phyloP scores from a whole-genome alignment of 2,113 vertebrate species.

The Melanerpes formicivorus region DNA sequence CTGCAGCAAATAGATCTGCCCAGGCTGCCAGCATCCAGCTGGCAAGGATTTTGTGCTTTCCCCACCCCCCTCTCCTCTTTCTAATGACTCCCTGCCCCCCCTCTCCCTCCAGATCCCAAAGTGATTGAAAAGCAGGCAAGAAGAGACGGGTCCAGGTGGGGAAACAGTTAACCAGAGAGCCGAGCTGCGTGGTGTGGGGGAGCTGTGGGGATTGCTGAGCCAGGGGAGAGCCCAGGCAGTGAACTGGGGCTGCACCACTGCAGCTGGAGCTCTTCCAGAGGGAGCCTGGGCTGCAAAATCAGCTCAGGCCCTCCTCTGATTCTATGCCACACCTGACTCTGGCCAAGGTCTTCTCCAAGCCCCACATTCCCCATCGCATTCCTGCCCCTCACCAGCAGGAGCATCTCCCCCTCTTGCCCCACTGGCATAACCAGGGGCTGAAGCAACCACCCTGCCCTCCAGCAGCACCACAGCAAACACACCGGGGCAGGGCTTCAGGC shows the following conservation, averaged over 20 bases:
- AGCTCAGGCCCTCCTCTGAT: background rate
- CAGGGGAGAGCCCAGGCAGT: background rate
- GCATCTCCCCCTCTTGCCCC: background rate
- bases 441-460: background rate
- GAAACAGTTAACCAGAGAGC: background rate
- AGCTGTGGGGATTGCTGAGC: background rate
- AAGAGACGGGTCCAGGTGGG: background rate
- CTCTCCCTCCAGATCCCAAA: background rate
- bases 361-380: fast-evolving
- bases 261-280: background rate
- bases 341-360: background rate
- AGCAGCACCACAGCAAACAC: background rate
- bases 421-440: background rate
- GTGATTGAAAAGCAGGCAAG: background rate
- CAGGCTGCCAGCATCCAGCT: background rate
- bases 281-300: background rate
- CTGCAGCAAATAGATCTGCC: background rate
- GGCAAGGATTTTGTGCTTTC: background rate
- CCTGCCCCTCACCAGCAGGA: background rate
- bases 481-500: background rate
- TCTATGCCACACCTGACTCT: fast-evolving
- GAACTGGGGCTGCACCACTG: background rate
- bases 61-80: background rate
- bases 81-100: background rate
- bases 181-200: fast-evolving